Evolutionary conservation across 1,140 invertebrate species (phyloP).

Genomic region (Paracyclopina nana): DNA sequence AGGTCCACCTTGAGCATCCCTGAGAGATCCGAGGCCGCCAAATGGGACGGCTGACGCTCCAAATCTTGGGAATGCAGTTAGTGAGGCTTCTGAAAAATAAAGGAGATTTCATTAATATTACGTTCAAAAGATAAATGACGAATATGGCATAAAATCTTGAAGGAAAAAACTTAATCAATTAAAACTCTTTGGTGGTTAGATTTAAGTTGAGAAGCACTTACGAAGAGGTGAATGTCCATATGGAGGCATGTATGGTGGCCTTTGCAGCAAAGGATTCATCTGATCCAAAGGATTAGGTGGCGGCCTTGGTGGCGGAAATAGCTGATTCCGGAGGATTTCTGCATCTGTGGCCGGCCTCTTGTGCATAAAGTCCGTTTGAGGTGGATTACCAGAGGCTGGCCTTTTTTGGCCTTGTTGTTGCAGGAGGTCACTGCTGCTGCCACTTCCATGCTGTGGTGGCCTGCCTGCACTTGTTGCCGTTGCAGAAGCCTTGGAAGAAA

Average conservation of each 20-base stretch:
- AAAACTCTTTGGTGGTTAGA: too few relatives aligned
- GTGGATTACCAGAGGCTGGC: not conserved
- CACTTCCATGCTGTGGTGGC: not conserved
- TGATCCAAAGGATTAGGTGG: too few relatives aligned
- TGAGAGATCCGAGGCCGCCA: not conserved
- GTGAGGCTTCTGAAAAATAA: not conserved
- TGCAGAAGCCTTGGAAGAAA: not conserved
- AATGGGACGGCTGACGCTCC: not conserved
- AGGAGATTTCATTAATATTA: too few relatives aligned
- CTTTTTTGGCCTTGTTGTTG: not conserved
- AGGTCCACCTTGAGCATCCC: not conserved
- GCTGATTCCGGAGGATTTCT: too few relatives aligned
- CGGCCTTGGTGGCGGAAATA: too few relatives aligned
- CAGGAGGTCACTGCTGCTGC: not conserved
- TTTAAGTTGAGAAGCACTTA: too few relatives aligned
- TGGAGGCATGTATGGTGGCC: not conserved
- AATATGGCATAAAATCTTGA: not conserved
- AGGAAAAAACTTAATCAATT: not conserved
- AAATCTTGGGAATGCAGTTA: not conserved
- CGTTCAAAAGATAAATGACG: not conserved
- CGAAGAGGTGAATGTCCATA: not conserved
- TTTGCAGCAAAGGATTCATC: not conserved
- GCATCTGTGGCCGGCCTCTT: too few relatives aligned
- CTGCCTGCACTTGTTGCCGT: not conserved
- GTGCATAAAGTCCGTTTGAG: too few relatives aligned